Percentiles rank a stretch among this genome's conserved stretches.
These are phyloP conservation scores for Mythimna ferrago DNA, from an alignment of 2,888 invertebrate species.

Conservation along the genomic window DNA sequence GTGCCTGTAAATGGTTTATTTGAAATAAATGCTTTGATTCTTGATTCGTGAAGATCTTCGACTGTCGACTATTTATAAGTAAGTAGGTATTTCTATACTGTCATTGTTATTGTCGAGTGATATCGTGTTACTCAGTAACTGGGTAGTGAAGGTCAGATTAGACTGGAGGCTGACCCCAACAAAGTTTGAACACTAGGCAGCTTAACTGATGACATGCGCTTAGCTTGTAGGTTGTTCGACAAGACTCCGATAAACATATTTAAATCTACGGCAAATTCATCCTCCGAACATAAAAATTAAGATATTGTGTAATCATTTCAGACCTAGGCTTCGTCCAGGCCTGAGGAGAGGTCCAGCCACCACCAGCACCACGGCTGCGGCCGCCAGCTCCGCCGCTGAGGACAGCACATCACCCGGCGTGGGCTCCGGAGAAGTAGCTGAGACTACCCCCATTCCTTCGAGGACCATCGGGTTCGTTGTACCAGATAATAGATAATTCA, in stretches of 20 bases:
- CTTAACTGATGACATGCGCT: background rate
- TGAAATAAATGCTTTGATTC: too few relatives aligned
- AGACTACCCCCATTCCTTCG: constrained; percentile 82
- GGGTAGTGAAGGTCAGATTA: background rate
- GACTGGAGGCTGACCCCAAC: background rate
- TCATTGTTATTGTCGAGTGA: background rate
- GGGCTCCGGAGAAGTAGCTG: constrained; percentile 78
- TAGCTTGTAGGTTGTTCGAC: background rate
- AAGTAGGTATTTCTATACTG: background rate
- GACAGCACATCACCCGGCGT: constrained; percentile 78
- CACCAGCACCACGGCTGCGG: constrained; percentile 77
- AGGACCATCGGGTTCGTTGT: constrained; percentile 80
- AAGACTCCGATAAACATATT: background rate
- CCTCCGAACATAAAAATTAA: background rate
- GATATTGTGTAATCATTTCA: constrained; percentile 52
- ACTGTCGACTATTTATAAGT: background rate
- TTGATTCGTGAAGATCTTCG: background rate
- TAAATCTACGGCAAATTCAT: background rate
- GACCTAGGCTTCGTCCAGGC: constrained; percentile 88
- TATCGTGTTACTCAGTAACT: background rate
- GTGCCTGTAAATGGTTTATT: too few relatives aligned
- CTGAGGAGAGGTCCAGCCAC: constrained; percentile 76
- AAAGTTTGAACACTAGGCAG: background rate
- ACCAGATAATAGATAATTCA: background rate
- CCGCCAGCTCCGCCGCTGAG: constrained; percentile 67